These are phyloP conservation scores for Capromys pilorides DNA, from an alignment of 2,797 vertebrate species.

Conservation along the genomic window DNA sequence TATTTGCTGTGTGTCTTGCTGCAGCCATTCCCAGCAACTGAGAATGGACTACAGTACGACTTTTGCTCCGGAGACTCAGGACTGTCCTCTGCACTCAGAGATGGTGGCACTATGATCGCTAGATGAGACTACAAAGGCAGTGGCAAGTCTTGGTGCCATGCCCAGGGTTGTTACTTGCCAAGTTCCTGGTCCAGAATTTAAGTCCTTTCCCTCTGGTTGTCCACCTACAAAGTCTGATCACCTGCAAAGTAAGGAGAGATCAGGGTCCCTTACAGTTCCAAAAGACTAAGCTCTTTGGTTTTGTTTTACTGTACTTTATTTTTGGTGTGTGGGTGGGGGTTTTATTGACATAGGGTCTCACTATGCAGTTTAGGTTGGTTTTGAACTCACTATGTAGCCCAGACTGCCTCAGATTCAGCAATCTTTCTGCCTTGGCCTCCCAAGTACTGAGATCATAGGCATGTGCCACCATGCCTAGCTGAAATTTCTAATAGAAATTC, in stretches of 20 bases:
- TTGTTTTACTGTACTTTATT: neutral
- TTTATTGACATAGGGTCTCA: neutral
- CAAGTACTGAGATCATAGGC: neutral
- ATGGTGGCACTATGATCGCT: neutral
- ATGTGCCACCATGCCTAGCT: neutral
- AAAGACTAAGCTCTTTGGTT: neutral
- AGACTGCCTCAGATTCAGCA: neutral
- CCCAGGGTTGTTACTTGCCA: neutral
- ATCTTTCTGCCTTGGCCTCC: neutral
- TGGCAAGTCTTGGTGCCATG: neutral
- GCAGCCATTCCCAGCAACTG: neutral
- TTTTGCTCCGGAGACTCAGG: neutral
- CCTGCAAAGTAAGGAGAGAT: neutral
- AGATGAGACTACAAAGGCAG: neutral
- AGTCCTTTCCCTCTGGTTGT: slow-evolving; percentile 17
- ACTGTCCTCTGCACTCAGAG: neutral
- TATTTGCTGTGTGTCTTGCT: neutral
- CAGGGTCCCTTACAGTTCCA: neutral
- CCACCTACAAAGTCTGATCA: neutral
- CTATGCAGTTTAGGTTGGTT: neutral
- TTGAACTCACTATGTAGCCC: neutral
- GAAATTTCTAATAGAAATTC: neutral
- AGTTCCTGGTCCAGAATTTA: neutral
- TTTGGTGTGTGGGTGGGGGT: too few relatives aligned
- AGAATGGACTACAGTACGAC: neutral